phyloP scores from a whole-genome alignment of 1,140 invertebrate genomes.

The Nymphalis io region DNA sequence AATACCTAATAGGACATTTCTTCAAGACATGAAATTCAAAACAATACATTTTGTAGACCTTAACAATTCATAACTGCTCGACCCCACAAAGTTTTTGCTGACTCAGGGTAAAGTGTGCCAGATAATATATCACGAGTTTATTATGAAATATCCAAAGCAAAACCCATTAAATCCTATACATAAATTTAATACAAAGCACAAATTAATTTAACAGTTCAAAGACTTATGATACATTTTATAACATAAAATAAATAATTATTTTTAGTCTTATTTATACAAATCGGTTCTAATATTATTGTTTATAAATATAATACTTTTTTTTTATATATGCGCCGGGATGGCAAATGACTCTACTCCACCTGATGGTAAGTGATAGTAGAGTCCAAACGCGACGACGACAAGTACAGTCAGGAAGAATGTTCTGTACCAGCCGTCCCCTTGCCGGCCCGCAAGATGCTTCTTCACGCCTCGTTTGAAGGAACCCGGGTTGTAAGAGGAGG shows the following conservation, averaged over 20 bases:
- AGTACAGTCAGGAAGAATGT: too few relatives aligned
- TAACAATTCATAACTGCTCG: constrained; percentile 38
- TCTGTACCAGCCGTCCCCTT: too few relatives aligned
- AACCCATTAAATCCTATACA: constrained; percentile 6
- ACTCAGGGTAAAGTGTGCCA: constrained; percentile 33
- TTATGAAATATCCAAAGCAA: constrained; percentile 14
- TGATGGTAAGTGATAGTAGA: too few relatives aligned
- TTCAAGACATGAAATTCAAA: constrained; percentile 9
- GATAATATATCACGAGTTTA: constrained; percentile 29
- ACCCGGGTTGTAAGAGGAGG: too few relatives aligned
- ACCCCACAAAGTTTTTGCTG: constrained; percentile 37
- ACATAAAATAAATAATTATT: neutral
- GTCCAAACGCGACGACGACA: too few relatives aligned
- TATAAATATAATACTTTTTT: too few relatives aligned
- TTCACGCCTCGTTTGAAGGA: too few relatives aligned
- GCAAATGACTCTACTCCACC: too few relatives aligned
- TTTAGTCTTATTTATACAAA: too few relatives aligned
- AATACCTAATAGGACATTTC: neutral
- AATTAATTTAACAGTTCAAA: constrained; percentile 2
- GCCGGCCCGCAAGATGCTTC: too few relatives aligned
- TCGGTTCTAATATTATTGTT: too few relatives aligned
- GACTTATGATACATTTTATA: neutral
- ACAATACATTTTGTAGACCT: constrained; percentile 30
- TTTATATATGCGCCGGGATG: too few relatives aligned
- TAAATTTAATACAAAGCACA: constrained; percentile 4